Evolutionary conservation across 23 tunicate genomes (phyloP).

Genomic region (Trididemnum clinides): DNA sequence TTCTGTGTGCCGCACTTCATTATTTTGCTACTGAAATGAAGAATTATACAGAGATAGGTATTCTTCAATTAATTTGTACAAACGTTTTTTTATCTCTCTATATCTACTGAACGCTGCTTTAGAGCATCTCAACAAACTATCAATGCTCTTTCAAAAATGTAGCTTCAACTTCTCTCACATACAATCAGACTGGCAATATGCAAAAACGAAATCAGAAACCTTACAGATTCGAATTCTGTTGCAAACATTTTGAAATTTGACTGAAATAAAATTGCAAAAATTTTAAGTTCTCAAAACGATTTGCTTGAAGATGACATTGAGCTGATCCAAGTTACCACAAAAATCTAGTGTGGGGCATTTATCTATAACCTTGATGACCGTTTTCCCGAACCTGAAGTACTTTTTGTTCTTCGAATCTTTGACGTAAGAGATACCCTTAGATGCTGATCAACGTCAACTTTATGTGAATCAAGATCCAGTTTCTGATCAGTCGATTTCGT

Average conservation of each 20-base stretch:
- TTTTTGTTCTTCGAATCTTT: background rate
- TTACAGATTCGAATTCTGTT: background rate
- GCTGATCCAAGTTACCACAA: background rate
- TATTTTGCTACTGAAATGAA: constrained; percentile 40
- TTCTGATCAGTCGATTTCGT: too few relatives aligned
- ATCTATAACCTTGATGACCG: background rate
- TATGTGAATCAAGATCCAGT: too few relatives aligned
- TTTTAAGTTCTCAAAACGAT: too few relatives aligned
- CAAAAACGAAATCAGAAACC: background rate
- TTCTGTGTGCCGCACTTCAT: constrained; percentile 16
- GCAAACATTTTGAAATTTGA: background rate
- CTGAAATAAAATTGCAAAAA: background rate
- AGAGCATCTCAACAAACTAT: constrained; percentile 35
- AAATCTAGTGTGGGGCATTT: background rate
- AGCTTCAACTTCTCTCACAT: constrained; percentile 38
- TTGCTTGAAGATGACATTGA: background rate
- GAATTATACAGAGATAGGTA: constrained; percentile 9
- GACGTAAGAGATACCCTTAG: background rate
- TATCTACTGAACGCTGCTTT: constrained; percentile 39
- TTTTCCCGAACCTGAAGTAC: background rate
- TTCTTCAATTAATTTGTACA: constrained; percentile 21
- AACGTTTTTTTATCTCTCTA: constrained; percentile 30
- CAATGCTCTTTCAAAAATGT: constrained; percentile 30
- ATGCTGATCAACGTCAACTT: too few relatives aligned
- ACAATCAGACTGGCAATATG: background rate